Evolutionary conservation across 1,140 invertebrate genomes (phyloP).

Genomic region (Phymastichus coffea): DNA sequence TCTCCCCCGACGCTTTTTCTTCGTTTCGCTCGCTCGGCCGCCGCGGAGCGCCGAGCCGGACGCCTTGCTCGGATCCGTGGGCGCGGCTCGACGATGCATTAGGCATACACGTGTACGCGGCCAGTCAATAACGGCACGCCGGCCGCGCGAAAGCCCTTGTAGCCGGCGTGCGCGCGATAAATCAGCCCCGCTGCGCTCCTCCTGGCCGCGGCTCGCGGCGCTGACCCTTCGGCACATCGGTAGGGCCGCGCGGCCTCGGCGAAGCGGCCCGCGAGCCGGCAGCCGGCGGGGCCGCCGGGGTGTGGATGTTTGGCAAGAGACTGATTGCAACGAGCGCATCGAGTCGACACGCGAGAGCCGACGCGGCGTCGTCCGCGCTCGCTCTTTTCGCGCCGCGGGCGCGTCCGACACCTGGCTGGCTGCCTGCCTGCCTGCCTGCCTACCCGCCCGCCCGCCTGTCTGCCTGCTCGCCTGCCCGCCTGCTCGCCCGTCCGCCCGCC

Average conservation of each 20-base stretch:
- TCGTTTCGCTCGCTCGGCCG: neutral
- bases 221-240: no score
- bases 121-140: constrained; percentile 12
- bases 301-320: constrained; percentile 17
- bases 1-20: neutral
- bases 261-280: neutral
- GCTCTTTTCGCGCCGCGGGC: neutral
- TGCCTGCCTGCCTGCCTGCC: no score
- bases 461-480: constrained; percentile 1
- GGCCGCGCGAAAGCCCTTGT: constrained; percentile 16
- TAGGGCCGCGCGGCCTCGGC: constrained; percentile 6
- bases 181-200: constrained; percentile 9
- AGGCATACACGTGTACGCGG: constrained; percentile 12
- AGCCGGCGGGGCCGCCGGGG: neutral
- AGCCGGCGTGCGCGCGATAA: constrained; percentile 8
- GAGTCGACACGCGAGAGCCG: constrained; percentile 46
- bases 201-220: neutral
- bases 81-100: constrained; percentile 37
- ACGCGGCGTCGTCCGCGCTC: neutral
- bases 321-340: constrained; percentile 52
- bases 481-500: constrained; percentile 30
- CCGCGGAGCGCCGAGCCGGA: no score
- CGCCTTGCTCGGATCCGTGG: constrained; percentile 33
- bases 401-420: constrained; percentile 8
- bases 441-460: neutral